Conservation (phyloP, 2,797 vertebrate species). For the Rachycentron canadum region DNA sequence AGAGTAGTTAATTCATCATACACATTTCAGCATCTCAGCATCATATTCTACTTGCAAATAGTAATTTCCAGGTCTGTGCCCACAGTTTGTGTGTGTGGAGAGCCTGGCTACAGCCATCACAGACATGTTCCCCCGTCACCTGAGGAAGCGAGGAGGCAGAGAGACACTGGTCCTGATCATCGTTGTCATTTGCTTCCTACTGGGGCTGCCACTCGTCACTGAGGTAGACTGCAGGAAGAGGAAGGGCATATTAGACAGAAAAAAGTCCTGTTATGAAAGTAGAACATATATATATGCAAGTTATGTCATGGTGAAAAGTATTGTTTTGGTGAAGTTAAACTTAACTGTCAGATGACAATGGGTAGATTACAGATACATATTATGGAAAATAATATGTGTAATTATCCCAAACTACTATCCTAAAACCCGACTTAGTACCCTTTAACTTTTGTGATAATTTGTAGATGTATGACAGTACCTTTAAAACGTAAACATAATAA, state of each 20-base stretch:
- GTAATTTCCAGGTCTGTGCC: not conserved
- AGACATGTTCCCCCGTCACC: constrained; percentile 89
- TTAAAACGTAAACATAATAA: too few species aligned
- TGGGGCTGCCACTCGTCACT: constrained; percentile 91
- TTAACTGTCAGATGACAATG: too few species aligned
- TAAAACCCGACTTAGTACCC: too few species aligned
- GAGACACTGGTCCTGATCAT: constrained; percentile 90
- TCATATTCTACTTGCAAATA: not conserved
- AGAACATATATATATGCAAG: not conserved
- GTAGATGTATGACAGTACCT: too few species aligned
- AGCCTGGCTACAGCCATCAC: constrained; percentile 92
- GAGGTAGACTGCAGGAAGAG: constrained; percentile 66
- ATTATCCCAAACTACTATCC: too few species aligned
- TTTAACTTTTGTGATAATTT: too few species aligned
- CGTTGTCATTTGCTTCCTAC: constrained; percentile 86
- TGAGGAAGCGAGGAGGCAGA: constrained; percentile 85
- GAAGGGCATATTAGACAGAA: not conserved
- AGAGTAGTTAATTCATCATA: not conserved
- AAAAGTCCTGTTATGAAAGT: not conserved
- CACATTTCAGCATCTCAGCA: not conserved
- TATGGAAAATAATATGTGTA: too few species aligned
- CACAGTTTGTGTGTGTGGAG: constrained; percentile 94
- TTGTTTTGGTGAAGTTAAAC: not conserved
- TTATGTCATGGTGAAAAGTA: not conserved
- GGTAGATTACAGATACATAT: not conserved